Percentiles rank a stretch among this genome's conserved stretches.
phyloP scores from a whole-genome alignment of 2,113 vertebrate genomes.

The Australoheros scitulus region DNA sequence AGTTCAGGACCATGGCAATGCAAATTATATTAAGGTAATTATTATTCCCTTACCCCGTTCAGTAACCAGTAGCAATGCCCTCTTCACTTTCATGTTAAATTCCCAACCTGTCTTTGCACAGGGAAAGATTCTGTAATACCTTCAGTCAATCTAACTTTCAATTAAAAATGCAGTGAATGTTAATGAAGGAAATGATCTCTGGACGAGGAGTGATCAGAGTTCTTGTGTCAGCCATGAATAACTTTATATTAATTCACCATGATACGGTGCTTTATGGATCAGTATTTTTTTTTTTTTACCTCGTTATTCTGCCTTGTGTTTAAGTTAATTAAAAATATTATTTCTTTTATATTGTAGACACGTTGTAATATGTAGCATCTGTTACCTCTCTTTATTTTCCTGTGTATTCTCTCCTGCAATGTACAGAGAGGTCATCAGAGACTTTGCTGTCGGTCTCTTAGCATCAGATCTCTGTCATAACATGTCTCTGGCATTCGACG shows the following conservation, averaged over 20 bases:
- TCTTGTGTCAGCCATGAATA: not conserved
- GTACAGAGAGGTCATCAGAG: conserved; percentile 54
- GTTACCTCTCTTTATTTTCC: conserved; percentile 30
- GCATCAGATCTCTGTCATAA: conserved; percentile 65
- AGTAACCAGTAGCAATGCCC: not conserved
- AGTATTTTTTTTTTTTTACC: not conserved
- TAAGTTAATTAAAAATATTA: not conserved
- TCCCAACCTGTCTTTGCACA: not conserved
- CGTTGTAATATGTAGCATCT: conserved; percentile 6
- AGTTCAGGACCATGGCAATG: not conserved
- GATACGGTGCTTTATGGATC: not conserved
- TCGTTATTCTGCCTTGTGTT: not conserved
- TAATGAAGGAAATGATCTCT: conserved; percentile 9
- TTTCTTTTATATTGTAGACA: not conserved
- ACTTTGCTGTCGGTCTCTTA: conserved; percentile 59
- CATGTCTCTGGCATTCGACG: conserved; percentile 53
- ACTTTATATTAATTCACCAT: not conserved
- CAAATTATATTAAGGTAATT: not conserved
- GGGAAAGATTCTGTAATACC: not conserved
- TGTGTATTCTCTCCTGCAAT: conserved; percentile 46
- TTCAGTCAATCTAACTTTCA: not conserved
- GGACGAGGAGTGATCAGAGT: not conserved
- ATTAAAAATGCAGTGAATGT: not conserved
- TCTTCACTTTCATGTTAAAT: not conserved
- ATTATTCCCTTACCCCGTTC: not conserved